A percentile compares a stretch with the other conserved stretches of the same genome.
Conservation (phyloP, 2,888 invertebrate species). For the Zaprionus lineosus region DNA sequence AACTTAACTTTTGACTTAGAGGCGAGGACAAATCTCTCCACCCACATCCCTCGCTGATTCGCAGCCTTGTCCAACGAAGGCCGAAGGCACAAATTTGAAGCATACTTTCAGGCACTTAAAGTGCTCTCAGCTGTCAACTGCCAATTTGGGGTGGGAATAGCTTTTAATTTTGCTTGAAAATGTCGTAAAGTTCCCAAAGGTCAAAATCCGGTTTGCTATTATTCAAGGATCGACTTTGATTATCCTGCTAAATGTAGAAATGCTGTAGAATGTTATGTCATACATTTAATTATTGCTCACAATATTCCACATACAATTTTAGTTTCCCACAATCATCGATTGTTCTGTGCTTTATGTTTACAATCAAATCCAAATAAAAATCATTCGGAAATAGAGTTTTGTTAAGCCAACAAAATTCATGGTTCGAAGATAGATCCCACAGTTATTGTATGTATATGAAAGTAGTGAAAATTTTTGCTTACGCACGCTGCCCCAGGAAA, state of each 20-base stretch:
- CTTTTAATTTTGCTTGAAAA: too few relatives aligned
- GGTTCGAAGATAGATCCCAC: conserved; percentile 19
- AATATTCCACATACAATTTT: too few relatives aligned
- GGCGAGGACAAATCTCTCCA: conserved; percentile 25
- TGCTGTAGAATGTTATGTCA: too few relatives aligned
- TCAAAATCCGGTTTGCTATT: too few relatives aligned
- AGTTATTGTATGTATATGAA: conserved; percentile 34
- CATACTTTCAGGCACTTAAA: conserved; percentile 49
- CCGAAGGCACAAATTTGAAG: conserved; percentile 53
- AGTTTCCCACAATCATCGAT: too few relatives aligned
- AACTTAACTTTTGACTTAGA: conserved; percentile 51
- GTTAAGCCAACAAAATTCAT: conserved; percentile 15
- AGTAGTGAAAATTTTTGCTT: conserved; percentile 64
- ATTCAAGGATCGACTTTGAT: too few relatives aligned
- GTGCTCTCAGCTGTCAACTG: conserved; percentile 31
- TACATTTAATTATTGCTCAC: too few relatives aligned
- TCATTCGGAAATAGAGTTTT: not conserved
- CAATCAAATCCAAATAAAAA: not conserved
- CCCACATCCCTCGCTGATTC: too few relatives aligned
- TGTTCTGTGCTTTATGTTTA: conserved; percentile 5
- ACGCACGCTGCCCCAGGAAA: conserved; percentile 57
- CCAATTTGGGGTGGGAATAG: too few relatives aligned
- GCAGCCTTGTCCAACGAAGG: conserved; percentile 29
- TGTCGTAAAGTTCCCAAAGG: too few relatives aligned
- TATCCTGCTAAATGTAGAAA: too few relatives aligned